A percentile compares a stretch with the other conserved stretches of the same genome.
Evolutionary conservation across 2,797 vertebrate species (phyloP).

Genomic region (Molossus alvarezi): DNA sequence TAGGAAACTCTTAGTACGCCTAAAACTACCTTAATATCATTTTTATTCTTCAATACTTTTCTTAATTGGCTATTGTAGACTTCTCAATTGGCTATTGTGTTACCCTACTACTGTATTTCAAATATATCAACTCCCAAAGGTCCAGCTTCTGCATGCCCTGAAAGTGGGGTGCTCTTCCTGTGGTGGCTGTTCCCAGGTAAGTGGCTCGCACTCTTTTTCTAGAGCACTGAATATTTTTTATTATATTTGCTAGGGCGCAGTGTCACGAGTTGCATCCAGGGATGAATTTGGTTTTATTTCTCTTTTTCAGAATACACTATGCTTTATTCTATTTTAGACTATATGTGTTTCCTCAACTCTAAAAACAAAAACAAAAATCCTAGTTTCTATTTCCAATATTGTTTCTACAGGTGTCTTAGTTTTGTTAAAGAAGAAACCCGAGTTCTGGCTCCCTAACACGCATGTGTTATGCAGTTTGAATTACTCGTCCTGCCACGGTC

Average conservation of each 20-base stretch:
- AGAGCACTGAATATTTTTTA: neutral
- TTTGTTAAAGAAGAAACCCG: neutral
- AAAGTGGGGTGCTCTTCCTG: too few species aligned
- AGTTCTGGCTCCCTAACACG: neutral
- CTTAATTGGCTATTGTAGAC: neutral
- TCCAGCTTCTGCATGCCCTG: neutral
- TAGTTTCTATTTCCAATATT: neutral
- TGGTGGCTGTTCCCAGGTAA: too few species aligned
- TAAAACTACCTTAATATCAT: neutral
- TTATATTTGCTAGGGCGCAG: fast-evolving
- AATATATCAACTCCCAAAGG: too few species aligned
- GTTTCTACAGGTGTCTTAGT: neutral
- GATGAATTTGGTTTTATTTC: neutral
- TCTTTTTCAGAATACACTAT: neutral
- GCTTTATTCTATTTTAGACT: neutral
- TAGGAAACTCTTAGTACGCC: neutral
- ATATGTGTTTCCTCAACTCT: neutral
- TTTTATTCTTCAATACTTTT: neutral
- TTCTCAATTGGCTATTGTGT: neutral
- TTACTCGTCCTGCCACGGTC: neutral
- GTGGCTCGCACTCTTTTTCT: neutral
- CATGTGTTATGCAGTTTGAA: neutral
- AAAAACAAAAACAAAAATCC: too few species aligned
- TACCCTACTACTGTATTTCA: neutral
- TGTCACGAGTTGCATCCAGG: too few species aligned